These are phyloP conservation scores for Cistogaster globosa DNA, from an alignment of 2,888 invertebrate species.

Conservation along the genomic window DNA sequence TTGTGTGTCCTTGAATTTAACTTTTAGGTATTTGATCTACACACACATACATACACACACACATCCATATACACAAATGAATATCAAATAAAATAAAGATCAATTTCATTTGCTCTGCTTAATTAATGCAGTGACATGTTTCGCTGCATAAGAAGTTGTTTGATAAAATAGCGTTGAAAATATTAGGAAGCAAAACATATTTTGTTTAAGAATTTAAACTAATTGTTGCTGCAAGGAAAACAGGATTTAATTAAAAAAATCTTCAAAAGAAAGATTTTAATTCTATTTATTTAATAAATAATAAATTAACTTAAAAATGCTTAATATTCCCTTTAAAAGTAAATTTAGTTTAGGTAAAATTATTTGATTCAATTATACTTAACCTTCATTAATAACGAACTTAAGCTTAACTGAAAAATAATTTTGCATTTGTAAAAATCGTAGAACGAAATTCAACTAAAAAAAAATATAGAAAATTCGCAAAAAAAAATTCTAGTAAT, in stretches of 20 bases:
- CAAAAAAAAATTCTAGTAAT: too few relatives aligned
- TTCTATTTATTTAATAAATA: too few relatives aligned
- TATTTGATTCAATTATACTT: too few relatives aligned
- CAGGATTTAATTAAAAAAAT: neutral
- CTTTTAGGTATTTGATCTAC: constrained; percentile 22
- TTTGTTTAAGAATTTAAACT: neutral
- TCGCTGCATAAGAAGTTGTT: constrained; percentile 40
- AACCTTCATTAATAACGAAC: too few relatives aligned
- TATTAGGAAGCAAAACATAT: neutral
- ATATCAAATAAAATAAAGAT: constrained; percentile 11
- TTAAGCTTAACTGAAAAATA: too few relatives aligned
- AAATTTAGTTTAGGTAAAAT: too few relatives aligned
- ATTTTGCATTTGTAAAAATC: neutral
- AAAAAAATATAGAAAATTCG: too few relatives aligned
- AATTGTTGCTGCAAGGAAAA: neutral
- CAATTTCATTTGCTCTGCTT: constrained; percentile 55
- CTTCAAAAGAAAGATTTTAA: neutral
- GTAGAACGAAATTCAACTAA: neutral
- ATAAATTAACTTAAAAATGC: too few relatives aligned
- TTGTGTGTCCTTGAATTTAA: constrained; percentile 70
- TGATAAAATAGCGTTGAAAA: constrained; percentile 20
- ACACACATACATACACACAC: neutral
- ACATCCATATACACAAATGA: too few relatives aligned
- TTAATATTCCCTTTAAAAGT: too few relatives aligned
- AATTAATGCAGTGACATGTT: constrained; percentile 66